Evolutionary conservation across 1,140 invertebrate species (phyloP).

Genomic region (Thaumatotibia leucotreta): DNA sequence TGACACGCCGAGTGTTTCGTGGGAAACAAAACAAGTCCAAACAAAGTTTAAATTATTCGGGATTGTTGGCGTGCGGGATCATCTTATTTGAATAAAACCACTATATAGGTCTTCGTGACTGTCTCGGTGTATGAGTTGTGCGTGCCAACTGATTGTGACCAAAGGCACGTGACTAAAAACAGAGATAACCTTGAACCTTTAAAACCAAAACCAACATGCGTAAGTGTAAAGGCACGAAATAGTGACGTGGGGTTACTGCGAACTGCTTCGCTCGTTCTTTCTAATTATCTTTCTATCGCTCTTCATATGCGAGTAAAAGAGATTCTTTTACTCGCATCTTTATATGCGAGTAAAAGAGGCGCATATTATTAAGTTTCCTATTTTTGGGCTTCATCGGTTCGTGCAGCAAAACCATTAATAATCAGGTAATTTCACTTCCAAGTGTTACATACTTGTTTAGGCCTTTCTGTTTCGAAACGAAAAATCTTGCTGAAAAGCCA

Average conservation of each 20-base stretch:
- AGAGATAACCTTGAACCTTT: background rate
- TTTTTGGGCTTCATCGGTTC: too few species aligned
- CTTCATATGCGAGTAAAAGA: too few species aligned
- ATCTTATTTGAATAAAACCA: conserved; percentile 8
- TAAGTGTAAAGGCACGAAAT: too few species aligned
- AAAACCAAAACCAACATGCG: too few species aligned
- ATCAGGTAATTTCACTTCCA: background rate
- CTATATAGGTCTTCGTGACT: background rate
- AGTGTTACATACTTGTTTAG: background rate
- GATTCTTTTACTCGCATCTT: too few species aligned
- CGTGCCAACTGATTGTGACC: background rate
- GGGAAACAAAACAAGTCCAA: background rate
- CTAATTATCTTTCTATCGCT: too few species aligned
- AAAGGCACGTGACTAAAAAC: too few species aligned
- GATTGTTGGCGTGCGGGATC: background rate
- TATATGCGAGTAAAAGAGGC: too few species aligned
- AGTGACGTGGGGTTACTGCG: too few species aligned
- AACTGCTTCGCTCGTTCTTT: too few species aligned
- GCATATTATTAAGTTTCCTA: too few species aligned
- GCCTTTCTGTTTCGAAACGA: background rate
- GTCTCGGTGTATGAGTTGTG: background rate
- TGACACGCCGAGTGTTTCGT: background rate
- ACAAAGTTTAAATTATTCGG: conserved; percentile 4
- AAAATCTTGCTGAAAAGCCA: background rate
- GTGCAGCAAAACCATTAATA: too few species aligned